These are phyloP conservation scores for Ornithoptera alexandrae DNA, from an alignment of 2,888 invertebrate genomes.

Conservation along the genomic window DNA sequence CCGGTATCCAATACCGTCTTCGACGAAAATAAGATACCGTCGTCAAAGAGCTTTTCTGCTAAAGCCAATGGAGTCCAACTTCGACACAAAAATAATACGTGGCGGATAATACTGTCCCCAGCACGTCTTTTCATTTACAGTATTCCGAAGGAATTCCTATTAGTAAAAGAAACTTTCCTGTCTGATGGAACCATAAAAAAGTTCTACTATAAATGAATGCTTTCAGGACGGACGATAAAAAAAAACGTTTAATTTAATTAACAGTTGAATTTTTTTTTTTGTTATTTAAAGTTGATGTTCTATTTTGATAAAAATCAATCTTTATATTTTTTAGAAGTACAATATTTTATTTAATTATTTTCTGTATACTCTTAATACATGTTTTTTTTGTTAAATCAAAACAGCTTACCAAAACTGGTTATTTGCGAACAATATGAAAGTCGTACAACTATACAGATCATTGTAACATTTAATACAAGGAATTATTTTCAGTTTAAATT, in stretches of 20 bases:
- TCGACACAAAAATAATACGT: constrained; percentile 69
- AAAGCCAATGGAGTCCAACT: constrained; percentile 60
- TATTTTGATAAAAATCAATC: not conserved
- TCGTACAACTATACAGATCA: too few species aligned
- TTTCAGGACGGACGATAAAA: constrained; percentile 58
- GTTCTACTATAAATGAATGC: constrained; percentile 67
- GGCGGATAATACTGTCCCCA: constrained; percentile 60
- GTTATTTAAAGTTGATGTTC: not conserved
- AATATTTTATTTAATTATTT: not conserved
- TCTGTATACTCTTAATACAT: not conserved
- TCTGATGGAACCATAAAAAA: constrained; percentile 70
- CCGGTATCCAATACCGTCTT: constrained; percentile 26
- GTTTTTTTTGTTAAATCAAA: not conserved
- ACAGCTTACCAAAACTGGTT: not conserved
- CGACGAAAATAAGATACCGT: constrained; percentile 39
- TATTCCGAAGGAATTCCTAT: constrained; percentile 73
- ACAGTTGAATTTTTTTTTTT: constrained; percentile 5
- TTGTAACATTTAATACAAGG: too few species aligned
- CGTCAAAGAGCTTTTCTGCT: constrained; percentile 53
- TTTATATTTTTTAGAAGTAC: not conserved
- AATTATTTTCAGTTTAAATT: not conserved
- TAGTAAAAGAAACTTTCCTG: constrained; percentile 67
- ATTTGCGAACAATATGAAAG: too few species aligned
- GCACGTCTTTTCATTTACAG: constrained; percentile 76
- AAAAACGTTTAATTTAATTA: constrained; percentile 50